Base-by-base conservation (phyloP, 1,140 invertebrate species). In the Dendroctonus valens region DNA sequence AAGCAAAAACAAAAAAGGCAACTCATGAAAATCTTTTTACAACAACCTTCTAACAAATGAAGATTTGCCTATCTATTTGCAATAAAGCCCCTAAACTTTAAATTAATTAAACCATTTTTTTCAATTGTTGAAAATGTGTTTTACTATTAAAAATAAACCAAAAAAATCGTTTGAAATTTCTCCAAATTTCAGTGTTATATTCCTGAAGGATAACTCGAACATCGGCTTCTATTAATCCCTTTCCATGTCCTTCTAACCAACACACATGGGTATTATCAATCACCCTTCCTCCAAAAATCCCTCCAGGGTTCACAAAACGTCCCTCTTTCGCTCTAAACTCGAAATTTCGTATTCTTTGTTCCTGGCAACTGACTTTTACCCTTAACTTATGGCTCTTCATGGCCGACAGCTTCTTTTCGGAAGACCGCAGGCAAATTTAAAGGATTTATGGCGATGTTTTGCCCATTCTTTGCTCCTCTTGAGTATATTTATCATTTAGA, bases 331-430 rank as follows among this genome's bases (percentile, higher is more conserved):
- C 41, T 63, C 39, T 49, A 65, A 65, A 65, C 50, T 65, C 53
- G 8, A 65, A 65, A 65, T 65, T 65, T 57, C 62, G 62, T 65
- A 65, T 65, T 65, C 62, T 65, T 65, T 58, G 62, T 65, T 65
- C 57, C 62, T 58, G 62, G 37, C 52, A 65, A 57, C 65, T 67
- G 65, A 67, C 65, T 67, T 67, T 59, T 67, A 67, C 48, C 65
- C 65, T 59, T 60, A 67, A 67, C 57, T 67, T 67, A 67, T 67
- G 65, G 65, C 65, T 67, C 65, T 59, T 67, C 65, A 67, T 60
- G 40, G 58, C 65, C 57, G 58, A 67, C 65, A 67, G 57, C 48
- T 67, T 60, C 57, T 59, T 67, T 67, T 65, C 5, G 15, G 57
- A 51, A 67, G 46, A 38, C 64, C 65, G 65, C 65, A 60, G 65